Evolutionary conservation across 2,797 vertebrate species (phyloP).

Genomic region (Melanotaenia parkinsoni): DNA sequence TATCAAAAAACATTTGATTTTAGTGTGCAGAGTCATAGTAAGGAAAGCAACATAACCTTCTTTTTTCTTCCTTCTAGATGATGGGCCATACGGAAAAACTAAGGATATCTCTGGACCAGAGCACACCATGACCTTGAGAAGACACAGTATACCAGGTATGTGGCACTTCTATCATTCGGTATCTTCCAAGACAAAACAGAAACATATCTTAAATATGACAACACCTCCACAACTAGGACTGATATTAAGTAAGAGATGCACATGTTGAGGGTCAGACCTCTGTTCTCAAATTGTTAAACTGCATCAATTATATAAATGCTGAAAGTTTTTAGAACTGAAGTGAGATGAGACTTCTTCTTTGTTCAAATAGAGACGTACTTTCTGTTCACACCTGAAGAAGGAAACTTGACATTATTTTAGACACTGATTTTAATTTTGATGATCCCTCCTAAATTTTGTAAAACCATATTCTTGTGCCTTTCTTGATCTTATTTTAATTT

Average conservation of each 20-base stretch:
- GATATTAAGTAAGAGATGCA: no score
- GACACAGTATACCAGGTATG: constrained; percentile 96
- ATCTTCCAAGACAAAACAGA: no score
- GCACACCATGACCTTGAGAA: constrained; percentile 85
- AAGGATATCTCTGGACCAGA: constrained; percentile 89
- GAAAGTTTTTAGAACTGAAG: no score
- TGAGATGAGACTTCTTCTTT: no score
- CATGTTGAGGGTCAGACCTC: no score
- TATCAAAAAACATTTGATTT: background rate
- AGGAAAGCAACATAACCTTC: background rate
- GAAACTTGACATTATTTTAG: no score
- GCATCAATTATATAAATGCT: no score
- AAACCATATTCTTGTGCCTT: background rate
- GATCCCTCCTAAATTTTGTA: background rate
- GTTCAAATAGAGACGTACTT: no score
- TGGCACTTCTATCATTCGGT: background rate
- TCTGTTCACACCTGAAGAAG: no score
- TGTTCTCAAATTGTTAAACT: no score
- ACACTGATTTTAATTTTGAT: no score
- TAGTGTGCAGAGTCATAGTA: background rate
- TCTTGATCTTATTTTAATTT: background rate
- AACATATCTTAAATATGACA: no score
- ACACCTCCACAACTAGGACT: background rate
- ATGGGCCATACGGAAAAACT: constrained; percentile 93
- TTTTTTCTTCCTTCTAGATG: constrained; percentile 81